Percentiles rank a stretch among this genome's conserved stretches.
These are phyloP conservation scores for Campoletis raptor DNA, from an alignment of 2,888 invertebrate species.

Conservation along the genomic window DNA sequence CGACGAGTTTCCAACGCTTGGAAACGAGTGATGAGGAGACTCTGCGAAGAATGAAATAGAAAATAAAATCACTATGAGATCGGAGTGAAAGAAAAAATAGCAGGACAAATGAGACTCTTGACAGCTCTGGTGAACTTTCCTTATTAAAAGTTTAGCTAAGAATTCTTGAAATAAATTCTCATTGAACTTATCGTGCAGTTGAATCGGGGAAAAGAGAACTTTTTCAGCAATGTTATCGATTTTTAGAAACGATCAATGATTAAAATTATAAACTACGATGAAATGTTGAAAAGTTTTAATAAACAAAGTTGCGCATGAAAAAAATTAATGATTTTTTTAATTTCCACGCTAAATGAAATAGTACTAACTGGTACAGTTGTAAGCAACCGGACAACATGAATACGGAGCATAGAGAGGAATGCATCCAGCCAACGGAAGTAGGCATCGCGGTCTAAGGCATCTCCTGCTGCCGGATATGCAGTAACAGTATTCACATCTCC, in stretches of 20 bases:
- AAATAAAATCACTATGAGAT: constrained; percentile 24
- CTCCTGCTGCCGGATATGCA: constrained; percentile 87
- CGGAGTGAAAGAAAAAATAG: constrained; percentile 22
- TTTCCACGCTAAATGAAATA: background rate
- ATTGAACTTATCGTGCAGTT: background rate
- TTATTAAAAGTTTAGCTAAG: constrained; percentile 27
- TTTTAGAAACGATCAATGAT: background rate
- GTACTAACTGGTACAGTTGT: constrained; percentile 88
- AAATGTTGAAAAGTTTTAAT: background rate
- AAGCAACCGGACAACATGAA: constrained; percentile 93
- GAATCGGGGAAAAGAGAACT: constrained; percentile 20
- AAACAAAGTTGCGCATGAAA: background rate
- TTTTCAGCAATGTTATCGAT: constrained; percentile 26
- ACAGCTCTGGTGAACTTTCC: background rate
- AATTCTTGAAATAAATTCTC: constrained; percentile 24
- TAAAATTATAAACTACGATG: background rate
- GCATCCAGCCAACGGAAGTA: constrained; percentile 91
- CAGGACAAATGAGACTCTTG: background rate
- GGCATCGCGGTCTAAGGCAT: constrained; percentile 93
- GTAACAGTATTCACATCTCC: constrained; percentile 95
- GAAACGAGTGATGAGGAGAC: constrained; percentile 29
- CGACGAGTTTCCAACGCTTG: constrained; percentile 21
- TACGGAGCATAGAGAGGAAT: constrained; percentile 87
- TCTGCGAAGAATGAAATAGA: constrained; percentile 37
- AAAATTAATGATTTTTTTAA: background rate